Percentiles rank a stretch among this genome's conserved stretches.
phyloP scores from a whole-genome alignment of 2,888 invertebrate species.

The Ophion costatus region DNA sequence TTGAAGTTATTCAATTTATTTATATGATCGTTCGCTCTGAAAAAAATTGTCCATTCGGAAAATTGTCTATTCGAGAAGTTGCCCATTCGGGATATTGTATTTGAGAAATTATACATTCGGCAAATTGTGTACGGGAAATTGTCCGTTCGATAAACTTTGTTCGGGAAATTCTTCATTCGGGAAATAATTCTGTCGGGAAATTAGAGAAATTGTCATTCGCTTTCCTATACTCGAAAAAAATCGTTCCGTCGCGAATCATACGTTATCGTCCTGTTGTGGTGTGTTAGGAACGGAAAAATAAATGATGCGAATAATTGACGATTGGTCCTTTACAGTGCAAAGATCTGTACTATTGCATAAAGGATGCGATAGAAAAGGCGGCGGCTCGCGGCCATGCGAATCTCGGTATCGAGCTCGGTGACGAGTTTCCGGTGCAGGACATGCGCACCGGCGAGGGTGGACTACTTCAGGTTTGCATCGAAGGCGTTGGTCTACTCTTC shows the following conservation, averaged over 20 bases:
- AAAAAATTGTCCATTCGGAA: too few species aligned
- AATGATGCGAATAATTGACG: background rate
- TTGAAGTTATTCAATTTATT: too few species aligned
- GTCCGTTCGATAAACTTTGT: too few species aligned
- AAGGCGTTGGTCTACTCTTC: conserved; percentile 99
- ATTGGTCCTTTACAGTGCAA: conserved; percentile 90
- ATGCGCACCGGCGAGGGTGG: conserved; percentile 98
- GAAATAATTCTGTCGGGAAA: too few species aligned
- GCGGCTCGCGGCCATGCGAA: conserved; percentile 90
- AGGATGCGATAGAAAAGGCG: conserved; percentile 98
- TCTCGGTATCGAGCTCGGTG: conserved; percentile 91
- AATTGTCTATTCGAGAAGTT: too few species aligned
- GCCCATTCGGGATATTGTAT: too few species aligned
- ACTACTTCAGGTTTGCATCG: conserved; percentile 99
- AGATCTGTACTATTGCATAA: conserved; percentile 98
- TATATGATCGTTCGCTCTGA: too few species aligned
- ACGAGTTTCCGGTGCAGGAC: conserved; percentile 99
- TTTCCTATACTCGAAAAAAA: too few species aligned
- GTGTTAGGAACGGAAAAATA: background rate
- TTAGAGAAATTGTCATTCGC: too few species aligned
- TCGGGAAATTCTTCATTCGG: too few species aligned
- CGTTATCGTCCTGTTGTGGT: background rate
- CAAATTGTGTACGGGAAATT: too few species aligned
- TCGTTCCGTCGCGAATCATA: background rate
- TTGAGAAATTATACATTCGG: too few species aligned